phyloP scores from a whole-genome alignment of 2,888 invertebrate genomes.

The Arctia plantaginis region DNA sequence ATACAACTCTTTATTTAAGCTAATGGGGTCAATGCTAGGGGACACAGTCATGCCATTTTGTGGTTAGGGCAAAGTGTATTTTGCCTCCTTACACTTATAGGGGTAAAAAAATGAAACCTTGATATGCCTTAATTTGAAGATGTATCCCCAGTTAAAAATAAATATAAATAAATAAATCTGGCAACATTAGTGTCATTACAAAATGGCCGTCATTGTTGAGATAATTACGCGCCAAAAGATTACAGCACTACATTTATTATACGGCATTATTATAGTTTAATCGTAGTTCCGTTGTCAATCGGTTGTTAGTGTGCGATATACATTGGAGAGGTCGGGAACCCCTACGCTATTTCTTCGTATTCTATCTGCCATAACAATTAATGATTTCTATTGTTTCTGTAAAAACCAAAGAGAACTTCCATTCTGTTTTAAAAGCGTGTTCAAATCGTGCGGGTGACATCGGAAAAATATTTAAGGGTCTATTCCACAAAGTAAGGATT shows the following conservation, averaged over 20 bases:
- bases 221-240: neutral
- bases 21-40: neutral
- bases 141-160: neutral
- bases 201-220: neutral
- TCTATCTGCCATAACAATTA: conserved; percentile 46
- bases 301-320: neutral
- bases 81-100: neutral
- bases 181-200: neutral
- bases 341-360: conserved; percentile 16
- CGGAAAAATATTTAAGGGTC: neutral
- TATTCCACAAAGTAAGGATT: neutral
- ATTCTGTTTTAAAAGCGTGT: conserved; percentile 49
- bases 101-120: neutral
- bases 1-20: neutral
- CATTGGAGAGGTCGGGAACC: conserved; percentile 8
- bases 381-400: conserved; percentile 47
- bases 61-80: neutral
- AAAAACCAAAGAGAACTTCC: conserved; percentile 51
- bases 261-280: neutral
- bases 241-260: neutral
- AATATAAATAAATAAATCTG: neutral
- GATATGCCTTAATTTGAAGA: neutral
- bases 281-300: neutral
- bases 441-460: conserved; percentile 29
- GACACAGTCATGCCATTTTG: neutral